Evolutionary conservation across 2,113 vertebrate genomes (phyloP), one percentile per base, ranked within the genome.

Genomic region (Mixornis gularis): DNA sequence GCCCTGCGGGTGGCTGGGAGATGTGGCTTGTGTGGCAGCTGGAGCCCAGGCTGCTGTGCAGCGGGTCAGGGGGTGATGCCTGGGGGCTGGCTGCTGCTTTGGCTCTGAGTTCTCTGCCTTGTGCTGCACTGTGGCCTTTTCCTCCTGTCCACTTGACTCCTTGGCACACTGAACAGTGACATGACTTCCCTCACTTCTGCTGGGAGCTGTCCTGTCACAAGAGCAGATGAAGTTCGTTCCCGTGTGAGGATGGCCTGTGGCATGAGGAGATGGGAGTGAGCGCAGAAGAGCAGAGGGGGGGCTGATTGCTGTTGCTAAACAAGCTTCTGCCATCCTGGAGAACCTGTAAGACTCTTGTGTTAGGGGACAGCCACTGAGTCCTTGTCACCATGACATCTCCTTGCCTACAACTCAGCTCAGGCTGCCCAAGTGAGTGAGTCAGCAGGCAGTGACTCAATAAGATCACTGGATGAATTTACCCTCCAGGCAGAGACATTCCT

Each of bases 351-450:
- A 3, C 44, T 72, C 30, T 40, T 10, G 34, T 29, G 69, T 34
- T 38, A 22, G 52, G 62, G 40, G 38, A 36, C 74, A 55, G 77
- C 52, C 18, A 13, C 9, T 8, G 64, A 90, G 80, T 29, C n/a
- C 2, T 2, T 89, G 70, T 94, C 91, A 87, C 89, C 63, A 73
- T 82, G 93, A 64, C 74, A 76, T 69, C 85, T 86, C 80, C 84
- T 89, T 91, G 89, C 81, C 91, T 91, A 15, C 40, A 0, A 4
- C 49, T 49, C 11, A 3, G 40, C 71, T 41, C 19, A 3, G 2
- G 3, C 78, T 74, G 62, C 62, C 70, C 80, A 60, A 59, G 60
- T 20, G 46, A 41, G 8, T 88, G 84, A 91, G 41, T 92, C 93
- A 92, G 77, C 48, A 62, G 53, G 68, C 27, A 43, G 68, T 90